Evolutionary conservation across 2,797 vertebrate genomes (phyloP).

Genomic region (Malacoraja senta): DNA sequence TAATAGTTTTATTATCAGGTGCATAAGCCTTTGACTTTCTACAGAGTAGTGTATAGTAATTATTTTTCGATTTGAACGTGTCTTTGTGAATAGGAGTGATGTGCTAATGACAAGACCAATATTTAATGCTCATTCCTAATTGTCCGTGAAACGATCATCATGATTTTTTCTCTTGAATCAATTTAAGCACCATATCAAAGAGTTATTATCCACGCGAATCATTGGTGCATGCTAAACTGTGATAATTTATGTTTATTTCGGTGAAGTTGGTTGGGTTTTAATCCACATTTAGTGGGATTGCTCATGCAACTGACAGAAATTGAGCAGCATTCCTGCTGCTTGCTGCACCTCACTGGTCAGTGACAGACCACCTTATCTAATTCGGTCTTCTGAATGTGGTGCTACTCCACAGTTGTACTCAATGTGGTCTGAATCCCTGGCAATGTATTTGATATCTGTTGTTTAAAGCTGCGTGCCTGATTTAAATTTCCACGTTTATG

Average conservation of each 20-base stretch:
- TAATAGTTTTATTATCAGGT: not conserved
- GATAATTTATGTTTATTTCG: not conserved
- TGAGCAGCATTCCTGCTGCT: not conserved
- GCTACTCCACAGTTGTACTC: not conserved
- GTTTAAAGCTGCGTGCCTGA: not conserved
- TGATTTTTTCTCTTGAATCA: too few species aligned
- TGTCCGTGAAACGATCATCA: too few species aligned
- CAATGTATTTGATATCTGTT: not conserved
- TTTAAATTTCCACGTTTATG: not conserved
- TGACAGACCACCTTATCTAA: too few species aligned
- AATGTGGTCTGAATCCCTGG: not conserved
- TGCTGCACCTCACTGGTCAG: not conserved
- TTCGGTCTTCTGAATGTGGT: not conserved
- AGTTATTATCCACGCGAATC: not conserved
- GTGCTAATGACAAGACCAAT: too few species aligned
- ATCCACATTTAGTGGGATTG: not conserved
- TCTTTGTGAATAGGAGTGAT: too few species aligned
- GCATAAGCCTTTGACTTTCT: not conserved
- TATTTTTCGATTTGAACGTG: not conserved
- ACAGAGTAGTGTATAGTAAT: not conserved
- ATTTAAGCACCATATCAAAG: not conserved
- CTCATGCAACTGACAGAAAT: not conserved
- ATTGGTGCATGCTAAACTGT: not conserved
- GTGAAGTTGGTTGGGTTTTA: not conserved
- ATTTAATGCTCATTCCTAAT: too few species aligned